Evolutionary conservation across 2,797 vertebrate genomes (phyloP).

Genomic region (Argentina silus): DNA sequence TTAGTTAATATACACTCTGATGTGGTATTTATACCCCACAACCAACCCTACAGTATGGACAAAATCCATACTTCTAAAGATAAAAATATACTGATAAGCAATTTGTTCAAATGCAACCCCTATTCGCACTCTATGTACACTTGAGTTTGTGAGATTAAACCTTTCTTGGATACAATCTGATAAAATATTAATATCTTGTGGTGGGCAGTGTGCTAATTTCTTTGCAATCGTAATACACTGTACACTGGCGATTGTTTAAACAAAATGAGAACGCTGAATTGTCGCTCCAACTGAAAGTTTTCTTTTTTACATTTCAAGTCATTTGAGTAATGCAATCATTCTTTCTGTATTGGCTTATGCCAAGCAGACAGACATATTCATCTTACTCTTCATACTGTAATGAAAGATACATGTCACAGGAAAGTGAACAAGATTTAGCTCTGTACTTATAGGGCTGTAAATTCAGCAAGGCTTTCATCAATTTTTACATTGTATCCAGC

Average conservation of each 20-base stretch:
- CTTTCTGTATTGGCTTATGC: neutral
- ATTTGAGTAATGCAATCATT: neutral
- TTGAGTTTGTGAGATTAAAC: too few relatives aligned
- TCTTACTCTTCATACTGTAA: conserved; percentile 31
- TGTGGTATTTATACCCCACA: neutral
- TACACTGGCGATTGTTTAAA: too few relatives aligned
- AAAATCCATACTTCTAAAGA: neutral
- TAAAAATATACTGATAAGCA: neutral
- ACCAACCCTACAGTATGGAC: neutral
- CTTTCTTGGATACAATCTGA: too few relatives aligned
- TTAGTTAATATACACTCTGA: conserved; percentile 32
- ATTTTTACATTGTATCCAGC: conserved; percentile 42
- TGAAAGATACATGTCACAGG: conserved; percentile 47
- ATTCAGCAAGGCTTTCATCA: conserved; percentile 49
- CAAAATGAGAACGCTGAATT: too few relatives aligned
- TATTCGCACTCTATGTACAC: neutral
- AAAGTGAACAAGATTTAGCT: conserved; percentile 47
- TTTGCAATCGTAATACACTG: too few relatives aligned
- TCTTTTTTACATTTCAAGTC: too few relatives aligned
- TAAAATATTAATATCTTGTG: too few relatives aligned
- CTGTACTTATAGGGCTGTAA: conserved; percentile 33
- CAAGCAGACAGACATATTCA: too few relatives aligned
- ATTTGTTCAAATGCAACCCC: neutral
- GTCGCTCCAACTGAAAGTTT: too few relatives aligned
- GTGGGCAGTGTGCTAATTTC: too few relatives aligned